Base-by-base conservation (phyloP, 2,888 invertebrate genomes). In the Selenia dentaria region DNA sequence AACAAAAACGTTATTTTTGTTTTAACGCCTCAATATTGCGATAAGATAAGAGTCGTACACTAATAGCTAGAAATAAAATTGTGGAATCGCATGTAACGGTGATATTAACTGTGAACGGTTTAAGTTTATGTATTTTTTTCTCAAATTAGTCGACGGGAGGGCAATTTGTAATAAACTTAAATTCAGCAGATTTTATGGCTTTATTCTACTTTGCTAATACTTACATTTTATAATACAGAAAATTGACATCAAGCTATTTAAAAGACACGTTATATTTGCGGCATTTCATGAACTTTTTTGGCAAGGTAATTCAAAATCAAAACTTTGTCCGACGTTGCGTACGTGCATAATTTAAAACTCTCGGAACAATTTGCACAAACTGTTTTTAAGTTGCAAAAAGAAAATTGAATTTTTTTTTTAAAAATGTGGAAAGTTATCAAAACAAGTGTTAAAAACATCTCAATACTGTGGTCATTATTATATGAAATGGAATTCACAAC, bases 21-120 rank as follows among this genome's bases (percentile, higher is more conserved):
- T 83, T 81, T 81, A 72, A 79, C 75, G 70, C 74, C 80, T 71
- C 69, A 83, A 81, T 79, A 79, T 79, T 75, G 72, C 86, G 79
- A 85, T 86, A 83, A 85, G 81, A 83, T 85, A 83, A 83, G 73
- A 74, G 70, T 71, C 64, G 64, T 79, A 77, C 77, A 74, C 74
- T 83, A 84, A 82, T 82, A 83, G 78, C 78, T 73, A 62, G 74
- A 76, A 88, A 87, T 88, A 80, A 87, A 89, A 87, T 89, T 83
- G 83, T 83, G 73, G 77, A 79, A 87, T 87, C 81, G 87, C 86
- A 86, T 87, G 87, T 83, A 83, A 83, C 75, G 74, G 79, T 79
- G 83, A 77, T 84, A 87, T 89, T 88, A 87, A 74, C 82, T 71
- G 79, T 79, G 82, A 81, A 78, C 70, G 64, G 68, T 79, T 77